Percentiles rank a stretch among this genome's conserved stretches.
Evolutionary conservation across 2,888 invertebrate species (phyloP).

Genomic region (Mimas tiliae): DNA sequence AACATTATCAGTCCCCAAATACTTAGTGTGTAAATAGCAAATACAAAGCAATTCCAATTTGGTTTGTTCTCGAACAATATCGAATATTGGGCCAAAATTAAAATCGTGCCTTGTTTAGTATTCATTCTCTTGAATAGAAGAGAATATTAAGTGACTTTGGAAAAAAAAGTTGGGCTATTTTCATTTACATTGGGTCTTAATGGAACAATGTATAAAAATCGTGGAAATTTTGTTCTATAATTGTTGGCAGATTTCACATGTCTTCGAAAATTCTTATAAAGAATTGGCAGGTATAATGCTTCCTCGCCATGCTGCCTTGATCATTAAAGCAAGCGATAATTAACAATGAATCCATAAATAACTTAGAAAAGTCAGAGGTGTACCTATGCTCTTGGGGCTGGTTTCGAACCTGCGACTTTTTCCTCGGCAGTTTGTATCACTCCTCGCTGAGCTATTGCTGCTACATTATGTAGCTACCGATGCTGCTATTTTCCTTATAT

Average conservation of each 20-base stretch:
- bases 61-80: slow-evolving; percentile 9
- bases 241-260: too few relatives aligned
- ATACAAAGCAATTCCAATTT: background rate
- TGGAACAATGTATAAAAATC: slow-evolving; percentile 3
- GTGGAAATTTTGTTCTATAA: too few relatives aligned
- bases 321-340: too few relatives aligned
- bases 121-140: slow-evolving; percentile 12
- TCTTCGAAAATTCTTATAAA: background rate
- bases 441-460: too few relatives aligned
- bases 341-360: too few relatives aligned
- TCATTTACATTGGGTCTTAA: slow-evolving; percentile 21
- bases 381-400: too few relatives aligned
- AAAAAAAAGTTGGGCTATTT: background rate
- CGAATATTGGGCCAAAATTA: slow-evolving; percentile 20
- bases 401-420: too few relatives aligned
- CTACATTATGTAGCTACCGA: too few relatives aligned
- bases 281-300: background rate
- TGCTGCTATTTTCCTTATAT: too few relatives aligned
- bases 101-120: slow-evolving; percentile 24
- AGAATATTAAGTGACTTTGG: slow-evolving; percentile 16
- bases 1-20: background rate
- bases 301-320: too few relatives aligned
- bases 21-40: background rate
- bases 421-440: too few relatives aligned
- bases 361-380: too few relatives aligned